These are phyloP conservation scores for Microcaecilia unicolor DNA, from an alignment of 2,797 vertebrate species.

Conservation along the genomic window DNA sequence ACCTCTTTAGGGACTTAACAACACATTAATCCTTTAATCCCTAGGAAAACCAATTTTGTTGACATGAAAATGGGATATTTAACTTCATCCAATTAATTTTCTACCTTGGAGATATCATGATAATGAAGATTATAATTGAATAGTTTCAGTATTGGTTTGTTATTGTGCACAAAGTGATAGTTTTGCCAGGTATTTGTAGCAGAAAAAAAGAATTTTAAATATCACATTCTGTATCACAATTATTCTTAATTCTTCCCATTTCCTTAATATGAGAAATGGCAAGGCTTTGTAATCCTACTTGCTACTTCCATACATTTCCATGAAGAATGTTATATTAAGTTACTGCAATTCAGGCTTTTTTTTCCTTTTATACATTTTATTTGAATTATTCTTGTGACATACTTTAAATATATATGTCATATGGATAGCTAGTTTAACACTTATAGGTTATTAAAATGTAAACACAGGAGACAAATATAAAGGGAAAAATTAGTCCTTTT, in stretches of 20 bases:
- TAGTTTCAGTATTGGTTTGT: constrained; percentile 74
- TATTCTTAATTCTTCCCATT: constrained; percentile 6
- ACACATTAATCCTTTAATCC: constrained; percentile 92
- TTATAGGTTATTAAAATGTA: constrained; percentile 18
- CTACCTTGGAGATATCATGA: constrained; percentile 77
- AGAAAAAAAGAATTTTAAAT: constrained; percentile 23
- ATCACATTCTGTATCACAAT: constrained; percentile 5
- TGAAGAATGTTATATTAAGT: constrained; percentile 7
- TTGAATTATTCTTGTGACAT: constrained; percentile 8
- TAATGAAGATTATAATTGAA: constrained; percentile 84
- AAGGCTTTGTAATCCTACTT: not conserved
- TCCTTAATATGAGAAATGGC: constrained; percentile 7
- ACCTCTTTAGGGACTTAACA: constrained; percentile 89
- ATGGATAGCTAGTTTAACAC: constrained; percentile 8
- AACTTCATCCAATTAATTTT: constrained; percentile 88
- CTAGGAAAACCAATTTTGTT: constrained; percentile 88
- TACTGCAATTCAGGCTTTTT: not conserved
- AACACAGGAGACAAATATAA: constrained; percentile 24
- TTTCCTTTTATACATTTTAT: constrained; percentile 8
- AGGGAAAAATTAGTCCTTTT: not conserved
- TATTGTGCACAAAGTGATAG: constrained; percentile 48
- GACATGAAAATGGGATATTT: constrained; percentile 80
- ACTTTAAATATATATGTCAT: not conserved
- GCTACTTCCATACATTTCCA: constrained; percentile 17
- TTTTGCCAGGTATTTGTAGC: constrained; percentile 26